Conservation (phyloP, 1,140 invertebrate species). For the Bradynema listronoti region DNA sequence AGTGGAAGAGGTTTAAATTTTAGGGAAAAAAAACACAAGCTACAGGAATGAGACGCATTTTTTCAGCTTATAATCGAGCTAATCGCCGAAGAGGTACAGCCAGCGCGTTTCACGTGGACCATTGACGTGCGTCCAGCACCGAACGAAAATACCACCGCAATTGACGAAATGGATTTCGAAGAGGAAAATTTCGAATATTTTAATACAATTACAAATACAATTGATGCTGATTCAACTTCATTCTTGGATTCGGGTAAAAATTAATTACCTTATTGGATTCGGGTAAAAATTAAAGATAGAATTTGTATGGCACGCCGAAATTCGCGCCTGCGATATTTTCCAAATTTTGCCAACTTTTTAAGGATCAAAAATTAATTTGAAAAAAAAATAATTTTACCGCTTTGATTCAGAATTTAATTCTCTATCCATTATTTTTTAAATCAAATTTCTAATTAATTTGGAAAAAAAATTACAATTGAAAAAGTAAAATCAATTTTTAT, state of each 20-base stretch:
- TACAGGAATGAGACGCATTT: too few relatives aligned
- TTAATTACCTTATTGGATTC: not conserved
- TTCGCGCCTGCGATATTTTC: conserved; percentile 1
- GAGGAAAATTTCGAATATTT: not conserved
- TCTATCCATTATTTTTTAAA: too few relatives aligned
- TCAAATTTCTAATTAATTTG: too few relatives aligned
- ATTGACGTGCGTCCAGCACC: conserved; percentile 24
- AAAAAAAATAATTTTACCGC: too few relatives aligned
- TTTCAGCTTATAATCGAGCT: conserved; percentile 40
- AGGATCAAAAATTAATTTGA: too few relatives aligned
- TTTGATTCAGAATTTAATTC: too few relatives aligned
- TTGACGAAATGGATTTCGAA: not conserved
- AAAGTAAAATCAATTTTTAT: too few relatives aligned
- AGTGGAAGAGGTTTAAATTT: conserved; percentile 25
- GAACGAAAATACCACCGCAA: conserved; percentile 3
- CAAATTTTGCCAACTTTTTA: too few relatives aligned
- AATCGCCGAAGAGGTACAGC: conserved; percentile 40
- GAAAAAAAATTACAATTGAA: too few relatives aligned
- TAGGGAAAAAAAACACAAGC: too few relatives aligned
- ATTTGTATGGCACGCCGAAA: not conserved
- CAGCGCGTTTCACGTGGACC: conserved; percentile 37
- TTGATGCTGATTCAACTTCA: too few relatives aligned
- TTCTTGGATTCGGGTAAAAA: not conserved
- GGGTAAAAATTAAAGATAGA: not conserved
- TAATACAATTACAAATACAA: too few relatives aligned